Evolutionary conservation across 2,888 invertebrate genomes (phyloP), one percentile per base, ranked within the genome.

Genomic region (Laothoe populi): DNA sequence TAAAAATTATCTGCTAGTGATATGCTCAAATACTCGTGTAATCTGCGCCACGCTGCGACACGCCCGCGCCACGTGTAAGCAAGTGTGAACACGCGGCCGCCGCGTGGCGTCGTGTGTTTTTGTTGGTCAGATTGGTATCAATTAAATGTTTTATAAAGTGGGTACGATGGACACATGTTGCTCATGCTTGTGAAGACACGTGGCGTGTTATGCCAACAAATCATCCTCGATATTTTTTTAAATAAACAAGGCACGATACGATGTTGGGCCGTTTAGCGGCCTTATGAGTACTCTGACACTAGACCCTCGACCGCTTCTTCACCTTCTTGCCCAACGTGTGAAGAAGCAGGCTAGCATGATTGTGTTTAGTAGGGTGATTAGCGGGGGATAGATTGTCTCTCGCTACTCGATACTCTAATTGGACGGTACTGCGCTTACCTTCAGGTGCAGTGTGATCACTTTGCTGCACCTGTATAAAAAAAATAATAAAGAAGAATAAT

Each of bases 41-140:
- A 71, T 59, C 46, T 62, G 1, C 31, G 19, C 31, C 19, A 19
- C 19, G 19, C 44, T 5, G 40, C 40, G 60, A 40, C 60, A 61
- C 60, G 21, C 49, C 26, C 21, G 35, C 24, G 31, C 38, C 68
- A 66, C 70, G 70, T 66, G 74, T 35, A 59, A 31, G 26, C 58
- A 67, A 77, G 78, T 72, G 77, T 68, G 13, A 61, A 71, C 70
- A 63, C 70, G 78, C 74, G 78, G 40, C 67, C 44, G 35, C 4
- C 70, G 58, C 66, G 72, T 70, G 73, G 8, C 65, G 26, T 11
- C 3, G 16, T 11, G 24, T 40, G 21, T 53, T 35, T 10, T 31
- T 31, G 1, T 31, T 53, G 19, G 4, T 19, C 53, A 53, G 35
- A 53, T 53, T 53, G 53, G 53, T 35, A 49, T 57, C 66, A 67